These are phyloP conservation scores for Myodes glareolus DNA, from an alignment of 2,113 vertebrate genomes.

Conservation along the genomic window DNA sequence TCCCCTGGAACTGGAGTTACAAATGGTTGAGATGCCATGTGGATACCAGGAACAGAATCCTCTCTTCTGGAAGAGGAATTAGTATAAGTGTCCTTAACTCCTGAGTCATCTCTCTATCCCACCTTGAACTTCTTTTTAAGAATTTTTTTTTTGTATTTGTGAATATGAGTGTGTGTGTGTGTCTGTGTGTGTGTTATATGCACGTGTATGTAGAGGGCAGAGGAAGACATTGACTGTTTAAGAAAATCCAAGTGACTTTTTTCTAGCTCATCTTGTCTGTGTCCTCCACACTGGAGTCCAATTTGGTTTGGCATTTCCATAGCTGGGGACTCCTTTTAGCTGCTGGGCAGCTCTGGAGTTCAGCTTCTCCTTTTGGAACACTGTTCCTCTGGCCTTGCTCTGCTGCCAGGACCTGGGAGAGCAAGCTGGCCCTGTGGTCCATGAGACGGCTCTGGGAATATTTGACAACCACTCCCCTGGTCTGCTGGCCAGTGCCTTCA, in stretches of 20 bases:
- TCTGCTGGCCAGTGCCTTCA: slow-evolving; percentile 46
- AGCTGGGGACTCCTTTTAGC: not conserved
- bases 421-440: not conserved
- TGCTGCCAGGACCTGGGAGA: not conserved
- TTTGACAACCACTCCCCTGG: not conserved
- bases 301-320: not conserved
- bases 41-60: not conserved
- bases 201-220: not conserved
- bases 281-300: not conserved
- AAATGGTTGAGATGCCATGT: not conserved
- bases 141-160: not conserved
- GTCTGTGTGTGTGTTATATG: not conserved
- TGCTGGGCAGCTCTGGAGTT: not conserved
- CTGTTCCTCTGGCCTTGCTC: not conserved
- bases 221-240: not conserved
- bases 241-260: not conserved
- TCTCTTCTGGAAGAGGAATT: not conserved
- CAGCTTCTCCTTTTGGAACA: not conserved
- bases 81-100: not conserved
- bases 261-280: not conserved
- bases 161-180: not conserved
- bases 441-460: not conserved
- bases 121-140: not conserved
- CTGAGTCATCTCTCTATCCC: not conserved
- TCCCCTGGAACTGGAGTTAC: not conserved